These are phyloP conservation scores for Gallinago stenura DNA, from an alignment of 2,797 vertebrate genomes.

Conservation along the genomic window DNA sequence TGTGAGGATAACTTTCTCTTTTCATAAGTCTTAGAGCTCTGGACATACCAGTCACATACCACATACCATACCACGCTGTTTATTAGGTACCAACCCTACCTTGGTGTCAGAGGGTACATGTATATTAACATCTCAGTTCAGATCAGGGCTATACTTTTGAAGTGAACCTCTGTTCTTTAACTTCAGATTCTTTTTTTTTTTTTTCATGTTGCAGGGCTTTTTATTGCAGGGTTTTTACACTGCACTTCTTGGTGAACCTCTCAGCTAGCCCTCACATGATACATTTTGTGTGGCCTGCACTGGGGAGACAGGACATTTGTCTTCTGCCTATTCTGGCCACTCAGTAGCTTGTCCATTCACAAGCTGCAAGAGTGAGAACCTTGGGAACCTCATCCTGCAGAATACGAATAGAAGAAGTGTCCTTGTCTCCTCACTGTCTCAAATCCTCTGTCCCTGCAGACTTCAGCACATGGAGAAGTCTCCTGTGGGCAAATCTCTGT, in stretches of 20 bases:
- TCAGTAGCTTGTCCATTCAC: not conserved
- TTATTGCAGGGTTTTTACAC: not conserved
- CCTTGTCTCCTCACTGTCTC: not conserved
- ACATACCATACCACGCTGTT: not conserved
- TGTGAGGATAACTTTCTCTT: not conserved
- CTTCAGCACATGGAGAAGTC: not conserved
- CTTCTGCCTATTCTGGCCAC: not conserved
- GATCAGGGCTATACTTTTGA: not conserved
- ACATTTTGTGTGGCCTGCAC: not conserved
- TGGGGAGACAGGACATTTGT: too few species aligned
- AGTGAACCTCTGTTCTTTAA: not conserved
- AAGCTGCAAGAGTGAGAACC: not conserved
- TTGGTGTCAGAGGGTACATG: not conserved
- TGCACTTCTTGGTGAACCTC: accelerated
- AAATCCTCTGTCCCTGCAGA: not conserved
- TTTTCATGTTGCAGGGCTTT: not conserved
- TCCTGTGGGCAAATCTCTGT: not conserved
- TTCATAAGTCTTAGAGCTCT: not conserved
- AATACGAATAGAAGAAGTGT: not conserved
- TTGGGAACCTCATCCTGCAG: not conserved
- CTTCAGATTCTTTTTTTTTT: not conserved
- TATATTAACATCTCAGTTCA: not conserved
- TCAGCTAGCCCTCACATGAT: not conserved
- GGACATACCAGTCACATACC: not conserved
- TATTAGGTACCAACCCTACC: not conserved